A percentile compares a stretch with the other conserved stretches of the same genome.
phyloP scores from a whole-genome alignment of 2,888 invertebrate species.

The Ochlodes sylvanus region DNA sequence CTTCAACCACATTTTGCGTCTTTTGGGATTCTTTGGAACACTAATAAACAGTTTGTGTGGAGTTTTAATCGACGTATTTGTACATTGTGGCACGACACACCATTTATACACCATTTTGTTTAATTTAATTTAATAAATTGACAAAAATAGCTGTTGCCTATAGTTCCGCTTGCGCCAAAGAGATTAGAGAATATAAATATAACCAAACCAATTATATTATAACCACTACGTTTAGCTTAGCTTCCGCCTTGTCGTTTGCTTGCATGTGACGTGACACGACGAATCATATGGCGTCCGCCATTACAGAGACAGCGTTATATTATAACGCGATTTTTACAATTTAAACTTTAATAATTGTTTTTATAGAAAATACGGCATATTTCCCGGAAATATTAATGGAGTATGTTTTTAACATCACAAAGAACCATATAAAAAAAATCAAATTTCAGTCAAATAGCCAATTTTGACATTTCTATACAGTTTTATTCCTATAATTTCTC shows the following conservation, averaged over 20 bases:
- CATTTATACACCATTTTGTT: constrained; percentile 20
- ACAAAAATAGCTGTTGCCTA: no score
- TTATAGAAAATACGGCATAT: background rate
- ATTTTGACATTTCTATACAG: no score
- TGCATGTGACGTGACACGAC: background rate
- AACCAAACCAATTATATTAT: no score
- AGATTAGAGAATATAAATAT: no score
- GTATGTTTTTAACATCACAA: no score
- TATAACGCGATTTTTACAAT: background rate
- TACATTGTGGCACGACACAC: constrained; percentile 36
- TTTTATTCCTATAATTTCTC: no score
- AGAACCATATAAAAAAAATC: no score
- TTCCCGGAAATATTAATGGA: background rate
- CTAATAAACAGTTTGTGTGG: constrained; percentile 38
- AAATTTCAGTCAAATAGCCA: no score
- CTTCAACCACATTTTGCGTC: no score
- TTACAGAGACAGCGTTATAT: background rate
- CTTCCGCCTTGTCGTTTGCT: background rate
- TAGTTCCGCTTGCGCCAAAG: no score
- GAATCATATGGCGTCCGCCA: background rate
- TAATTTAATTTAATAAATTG: no score
- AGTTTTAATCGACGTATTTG: constrained; percentile 31
- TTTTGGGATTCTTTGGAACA: constrained; percentile 36
- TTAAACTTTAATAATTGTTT: background rate
- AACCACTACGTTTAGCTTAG: no score